Base-by-base conservation (phyloP, 2,797 vertebrate genomes). In the Gymnopithys bicolor region DNA sequence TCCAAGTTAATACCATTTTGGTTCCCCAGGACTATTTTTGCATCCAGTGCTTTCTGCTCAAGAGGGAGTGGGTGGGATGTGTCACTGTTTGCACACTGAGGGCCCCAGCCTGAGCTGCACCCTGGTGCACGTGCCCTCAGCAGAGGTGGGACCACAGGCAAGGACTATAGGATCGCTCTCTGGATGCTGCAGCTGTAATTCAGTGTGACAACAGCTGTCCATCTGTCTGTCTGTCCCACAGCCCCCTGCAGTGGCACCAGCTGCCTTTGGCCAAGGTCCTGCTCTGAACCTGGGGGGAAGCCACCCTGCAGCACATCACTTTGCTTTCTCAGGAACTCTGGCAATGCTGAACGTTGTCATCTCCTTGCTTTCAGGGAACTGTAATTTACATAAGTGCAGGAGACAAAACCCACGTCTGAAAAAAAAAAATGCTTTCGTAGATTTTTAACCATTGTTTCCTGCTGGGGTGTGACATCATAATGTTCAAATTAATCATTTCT, bases 381-480 rank as follows among this genome's bases (percentile, higher is more conserved):
- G 2, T 25, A 49, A 56, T 81, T 93, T 77, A 68, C 84, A 94
- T 24, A 92, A 85, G 80, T 70, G 82, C 73, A 81, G 91, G 69
- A 93, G 90, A n/a, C 83, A 93, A 93, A 97, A 68, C 81, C 73
- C 93, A 82, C 75, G 55, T 59, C 46, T 93, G 66, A 37, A 90
- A 70, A 59, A 43, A 62, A 70, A 93, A 87, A 84, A 87, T 30
- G 22, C 62, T 74, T 93, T 83, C 2, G 2, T 89, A 92, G 95
- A 93, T 96, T 96, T 97, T 95, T 94, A 96, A 94, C 93, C 94
- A 96, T 92, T 96, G 70, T 96, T 97, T 97, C 96, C 97, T 95
- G 88, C 33, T 91, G 83, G 51, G 80, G 52, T 86, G 91, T 75
- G 67, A 74, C 91, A 93, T 83, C 60, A 46, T 33, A 82, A 78